Percentiles rank a stretch among this genome's conserved stretches.
Evolutionary conservation across 2,113 vertebrate genomes (phyloP).

Genomic region (Halcyon malimbica): DNA sequence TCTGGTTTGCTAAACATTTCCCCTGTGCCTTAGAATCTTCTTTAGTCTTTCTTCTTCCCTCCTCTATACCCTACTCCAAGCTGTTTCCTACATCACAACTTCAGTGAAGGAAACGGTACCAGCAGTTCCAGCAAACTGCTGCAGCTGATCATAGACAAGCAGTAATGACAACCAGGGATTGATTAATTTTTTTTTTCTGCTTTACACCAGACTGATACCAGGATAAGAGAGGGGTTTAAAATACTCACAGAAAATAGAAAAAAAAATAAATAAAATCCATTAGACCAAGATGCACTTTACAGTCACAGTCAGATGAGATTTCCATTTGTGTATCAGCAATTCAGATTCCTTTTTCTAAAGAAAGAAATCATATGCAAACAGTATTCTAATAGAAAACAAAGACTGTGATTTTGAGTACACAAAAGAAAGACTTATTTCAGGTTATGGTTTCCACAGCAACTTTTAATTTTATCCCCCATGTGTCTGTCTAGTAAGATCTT

Average conservation of each 20-base stretch:
- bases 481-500: constrained; percentile 23
- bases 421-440: constrained; percentile 21
- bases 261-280: background rate
- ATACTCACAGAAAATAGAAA: background rate
- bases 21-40: background rate
- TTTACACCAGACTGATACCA: background rate
- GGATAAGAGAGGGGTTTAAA: background rate
- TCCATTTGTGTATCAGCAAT: constrained; percentile 32
- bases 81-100: background rate
- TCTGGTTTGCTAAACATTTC: background rate
- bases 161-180: background rate
- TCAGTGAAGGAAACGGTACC: background rate
- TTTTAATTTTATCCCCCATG: constrained; percentile 14
- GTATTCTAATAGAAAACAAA: constrained; percentile 25
- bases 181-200: background rate
- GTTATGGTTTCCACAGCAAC: constrained; percentile 50
- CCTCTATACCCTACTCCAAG: background rate
- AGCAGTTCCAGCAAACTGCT: background rate
- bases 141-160: background rate
- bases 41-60: background rate
- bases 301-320: background rate
- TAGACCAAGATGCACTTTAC: background rate
- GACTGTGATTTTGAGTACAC: background rate
- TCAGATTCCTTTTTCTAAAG: constrained; percentile 14
- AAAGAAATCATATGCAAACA: constrained; percentile 10